Percentiles rank a stretch among this genome's conserved stretches.
These are phyloP conservation scores for Eueides isabella DNA, from an alignment of 1,140 invertebrate genomes.

Conservation along the genomic window DNA sequence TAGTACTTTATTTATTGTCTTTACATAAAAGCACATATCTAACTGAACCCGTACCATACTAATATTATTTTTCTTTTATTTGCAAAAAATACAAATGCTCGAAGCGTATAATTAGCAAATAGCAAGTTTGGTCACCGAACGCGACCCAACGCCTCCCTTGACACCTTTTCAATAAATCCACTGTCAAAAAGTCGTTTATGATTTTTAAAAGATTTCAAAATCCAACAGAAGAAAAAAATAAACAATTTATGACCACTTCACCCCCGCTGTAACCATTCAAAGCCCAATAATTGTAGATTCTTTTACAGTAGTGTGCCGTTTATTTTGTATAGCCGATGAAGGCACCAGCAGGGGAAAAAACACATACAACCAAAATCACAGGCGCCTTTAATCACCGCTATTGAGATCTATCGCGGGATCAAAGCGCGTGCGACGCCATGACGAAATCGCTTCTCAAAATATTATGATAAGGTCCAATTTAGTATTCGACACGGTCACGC, in stretches of 20 bases:
- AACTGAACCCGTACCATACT: neutral
- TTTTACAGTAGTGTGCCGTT: slow-evolving; percentile 81
- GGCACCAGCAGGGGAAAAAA: slow-evolving; percentile 69
- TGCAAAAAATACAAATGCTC: slow-evolving; percentile 13
- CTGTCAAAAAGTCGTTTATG: slow-evolving; percentile 65
- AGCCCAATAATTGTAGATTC: slow-evolving; percentile 81
- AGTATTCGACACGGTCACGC: slow-evolving; percentile 59
- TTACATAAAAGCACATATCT: neutral
- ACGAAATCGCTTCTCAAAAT: slow-evolving; percentile 69
- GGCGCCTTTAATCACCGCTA: slow-evolving; percentile 82
- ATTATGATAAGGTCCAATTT: slow-evolving; percentile 72
- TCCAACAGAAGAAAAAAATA: slow-evolving; percentile 65
- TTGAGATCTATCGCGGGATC: slow-evolving; percentile 81
- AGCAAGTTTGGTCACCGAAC: slow-evolving; percentile 53
- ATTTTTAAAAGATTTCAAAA: slow-evolving; percentile 77
- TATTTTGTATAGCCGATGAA: slow-evolving; percentile 76
- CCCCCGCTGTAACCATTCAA: slow-evolving; percentile 81
- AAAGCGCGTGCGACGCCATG: slow-evolving; percentile 66
- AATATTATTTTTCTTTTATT: neutral
- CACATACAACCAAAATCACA: slow-evolving; percentile 80
- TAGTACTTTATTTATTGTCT: neutral
- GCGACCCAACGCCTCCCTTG: slow-evolving; percentile 59
- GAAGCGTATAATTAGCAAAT: slow-evolving; percentile 73
- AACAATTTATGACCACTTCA: slow-evolving; percentile 81
- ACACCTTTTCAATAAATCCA: slow-evolving; percentile 70